Evolutionary conservation across 1,140 invertebrate genomes (phyloP).

Genomic region (Lasioglossum albipes): DNA sequence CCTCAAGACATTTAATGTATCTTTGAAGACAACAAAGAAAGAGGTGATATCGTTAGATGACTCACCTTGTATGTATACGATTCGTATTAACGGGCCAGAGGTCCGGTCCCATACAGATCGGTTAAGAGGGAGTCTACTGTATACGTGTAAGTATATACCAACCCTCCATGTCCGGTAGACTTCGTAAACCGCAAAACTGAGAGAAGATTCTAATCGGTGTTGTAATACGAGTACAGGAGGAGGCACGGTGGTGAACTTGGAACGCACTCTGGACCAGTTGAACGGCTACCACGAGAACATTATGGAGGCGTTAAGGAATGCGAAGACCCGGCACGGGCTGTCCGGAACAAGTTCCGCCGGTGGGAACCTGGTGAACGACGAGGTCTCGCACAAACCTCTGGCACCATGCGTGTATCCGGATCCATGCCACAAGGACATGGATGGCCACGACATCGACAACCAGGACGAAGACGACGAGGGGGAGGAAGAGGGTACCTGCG

Average conservation of each 20-base stretch:
- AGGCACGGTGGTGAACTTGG: slow-evolving; percentile 87
- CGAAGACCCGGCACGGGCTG: slow-evolving; percentile 85
- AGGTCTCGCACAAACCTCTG: slow-evolving; percentile 83
- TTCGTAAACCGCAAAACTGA: too few species aligned
- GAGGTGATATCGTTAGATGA: too few species aligned
- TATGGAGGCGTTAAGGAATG: slow-evolving; percentile 90
- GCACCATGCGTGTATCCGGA: slow-evolving; percentile 85
- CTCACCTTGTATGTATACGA: too few species aligned
- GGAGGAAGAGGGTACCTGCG: slow-evolving; percentile 83
- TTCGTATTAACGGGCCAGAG: too few species aligned
- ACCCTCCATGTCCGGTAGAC: too few species aligned
- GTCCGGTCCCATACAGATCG: too few species aligned
- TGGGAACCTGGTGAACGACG: slow-evolving; percentile 82
- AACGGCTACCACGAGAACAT: slow-evolving; percentile 97
- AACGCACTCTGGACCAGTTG: slow-evolving; percentile 90
- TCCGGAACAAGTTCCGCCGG: slow-evolving; percentile 83
- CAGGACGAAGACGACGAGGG: slow-evolving; percentile 82
- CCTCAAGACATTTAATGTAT: too few species aligned
- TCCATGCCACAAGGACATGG: slow-evolving; percentile 81
- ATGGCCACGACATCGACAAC: slow-evolving; percentile 79
- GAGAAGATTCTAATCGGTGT: slow-evolving; percentile 4
- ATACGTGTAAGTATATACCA: too few species aligned
- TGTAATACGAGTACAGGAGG: slow-evolving; percentile 77
- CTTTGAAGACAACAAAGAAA: too few species aligned
- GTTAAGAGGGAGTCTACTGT: too few species aligned